phyloP scores from a whole-genome alignment of 2,113 vertebrate species.

The Sturnus vulgaris region DNA sequence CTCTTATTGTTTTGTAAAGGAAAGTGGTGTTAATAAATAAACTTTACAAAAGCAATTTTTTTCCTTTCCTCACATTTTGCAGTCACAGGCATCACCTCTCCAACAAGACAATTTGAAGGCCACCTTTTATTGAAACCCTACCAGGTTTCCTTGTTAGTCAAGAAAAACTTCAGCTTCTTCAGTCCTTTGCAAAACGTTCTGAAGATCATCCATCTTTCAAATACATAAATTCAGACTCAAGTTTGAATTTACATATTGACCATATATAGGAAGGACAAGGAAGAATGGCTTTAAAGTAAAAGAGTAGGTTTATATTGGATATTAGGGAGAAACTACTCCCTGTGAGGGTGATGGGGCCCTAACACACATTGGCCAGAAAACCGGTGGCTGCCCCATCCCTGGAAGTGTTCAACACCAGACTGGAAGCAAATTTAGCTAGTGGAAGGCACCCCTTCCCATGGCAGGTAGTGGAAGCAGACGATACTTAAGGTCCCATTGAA shows the following conservation, averaged over 20 bases:
- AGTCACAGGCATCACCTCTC: neutral
- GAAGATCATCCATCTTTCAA: neutral
- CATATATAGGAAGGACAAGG: neutral
- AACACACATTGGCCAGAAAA: rapidly evolving
- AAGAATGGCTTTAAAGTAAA: neutral
- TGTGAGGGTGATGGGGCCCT: neutral
- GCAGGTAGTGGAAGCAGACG: rapidly evolving
- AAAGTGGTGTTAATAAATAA: neutral
- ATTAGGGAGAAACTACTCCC: neutral
- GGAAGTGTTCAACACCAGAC: neutral
- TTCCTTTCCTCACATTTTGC: neutral
- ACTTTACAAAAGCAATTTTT: neutral
- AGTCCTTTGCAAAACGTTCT: neutral
- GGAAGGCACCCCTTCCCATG: neutral
- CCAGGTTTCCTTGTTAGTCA: neutral
- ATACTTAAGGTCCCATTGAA: neutral
- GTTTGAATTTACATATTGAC: neutral
- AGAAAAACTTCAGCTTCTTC: neutral
- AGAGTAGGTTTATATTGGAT: neutral
- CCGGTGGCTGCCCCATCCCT: too few relatives aligned
- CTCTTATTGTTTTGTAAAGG: neutral
- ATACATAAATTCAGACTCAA: neutral
- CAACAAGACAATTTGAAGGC: neutral
- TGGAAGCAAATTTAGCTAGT: neutral
- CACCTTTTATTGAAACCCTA: neutral